Base-by-base conservation (phyloP, 2,797 vertebrate genomes). In the Glyptemys insculpta region DNA sequence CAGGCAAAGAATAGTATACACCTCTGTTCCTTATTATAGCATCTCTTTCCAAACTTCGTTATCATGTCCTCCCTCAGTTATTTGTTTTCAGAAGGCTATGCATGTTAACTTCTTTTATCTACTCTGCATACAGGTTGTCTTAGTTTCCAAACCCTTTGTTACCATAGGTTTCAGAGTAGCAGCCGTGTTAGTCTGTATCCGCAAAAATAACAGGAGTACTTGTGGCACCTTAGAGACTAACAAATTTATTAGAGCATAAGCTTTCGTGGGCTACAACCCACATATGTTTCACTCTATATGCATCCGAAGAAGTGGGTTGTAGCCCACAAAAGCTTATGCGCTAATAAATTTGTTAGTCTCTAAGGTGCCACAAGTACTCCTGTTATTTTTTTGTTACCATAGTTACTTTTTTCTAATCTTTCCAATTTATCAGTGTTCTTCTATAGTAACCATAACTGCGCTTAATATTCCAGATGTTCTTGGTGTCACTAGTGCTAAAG, bases 141-240 rank as follows among this genome's bases (percentile, higher is more conserved):
- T 95, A 86, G 93, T 97, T 97, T 96, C 85, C 87, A 94, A 80
- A 91, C 85, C 87, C 88, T 90, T 93, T 94, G 84, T 95, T 95
- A 91, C 87, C 91, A 92, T 25, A 0, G 49, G 37, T 41, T 41
- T 41, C 37, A 41, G 37, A 41, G 37, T 41, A 41, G 37, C 37
- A 41, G 37, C 37, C 5, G 37, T 41, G 37, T 41, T 41, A 41
- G 37, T 41, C 37, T 41, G 37, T 41, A 41, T 41, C 37, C 37
- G 37, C 37, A 41, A 41, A 41, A 41, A 41, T 5, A 41, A 41
- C 41, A 41, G 41, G 41, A 41, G 41, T 41, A 41, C 41, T 41
- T 41, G 41, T 5, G 41, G 41, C 41, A 41, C 41, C 41, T 41
- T 41, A 41, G 41, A 41, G 41, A 41, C 41, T 41, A 41, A 41